Evolutionary conservation across 2,888 invertebrate genomes (phyloP).

Genomic region (Neria commutata): DNA sequence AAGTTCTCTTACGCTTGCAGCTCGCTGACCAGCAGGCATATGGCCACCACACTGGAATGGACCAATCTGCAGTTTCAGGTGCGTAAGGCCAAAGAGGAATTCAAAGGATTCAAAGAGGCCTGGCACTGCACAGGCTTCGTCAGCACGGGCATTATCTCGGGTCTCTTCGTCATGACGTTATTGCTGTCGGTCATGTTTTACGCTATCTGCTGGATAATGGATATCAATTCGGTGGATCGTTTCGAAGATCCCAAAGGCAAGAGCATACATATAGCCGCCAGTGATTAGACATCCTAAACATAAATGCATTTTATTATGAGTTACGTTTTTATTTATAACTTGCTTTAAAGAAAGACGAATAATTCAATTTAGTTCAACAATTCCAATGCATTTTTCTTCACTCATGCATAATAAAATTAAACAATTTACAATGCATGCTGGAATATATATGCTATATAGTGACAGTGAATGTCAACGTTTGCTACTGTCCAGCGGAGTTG

Average conservation of each 20-base stretch:
- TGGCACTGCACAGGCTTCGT: constrained; percentile 26
- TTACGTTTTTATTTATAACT: too few species aligned
- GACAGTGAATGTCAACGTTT: too few species aligned
- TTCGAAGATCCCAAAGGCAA: constrained; percentile 16
- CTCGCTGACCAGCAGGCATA: neutral
- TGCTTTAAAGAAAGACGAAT: too few species aligned
- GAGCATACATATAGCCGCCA: too few species aligned
- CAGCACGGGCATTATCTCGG: constrained; percentile 28
- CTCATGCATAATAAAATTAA: too few species aligned
- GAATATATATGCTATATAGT: too few species aligned
- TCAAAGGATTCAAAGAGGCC: constrained; percentile 19
- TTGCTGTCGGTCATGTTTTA: constrained; percentile 23
- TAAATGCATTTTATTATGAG: too few species aligned
- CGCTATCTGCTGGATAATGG: constrained; percentile 36
- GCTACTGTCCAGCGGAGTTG: too few species aligned
- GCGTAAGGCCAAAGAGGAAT: neutral
- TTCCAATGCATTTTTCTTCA: too few species aligned
- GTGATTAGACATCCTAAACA: too few species aligned
- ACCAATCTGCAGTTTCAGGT: constrained; percentile 17
- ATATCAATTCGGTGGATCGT: constrained; percentile 28
- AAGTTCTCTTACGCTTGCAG: constrained; percentile 19
- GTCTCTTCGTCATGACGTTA: constrained; percentile 24
- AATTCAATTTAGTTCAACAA: too few species aligned
- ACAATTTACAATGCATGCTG: too few species aligned
- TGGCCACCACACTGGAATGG: constrained; percentile 3